phyloP scores from a whole-genome alignment of 2,797 vertebrate species.

The Megalops cyprinoides region DNA sequence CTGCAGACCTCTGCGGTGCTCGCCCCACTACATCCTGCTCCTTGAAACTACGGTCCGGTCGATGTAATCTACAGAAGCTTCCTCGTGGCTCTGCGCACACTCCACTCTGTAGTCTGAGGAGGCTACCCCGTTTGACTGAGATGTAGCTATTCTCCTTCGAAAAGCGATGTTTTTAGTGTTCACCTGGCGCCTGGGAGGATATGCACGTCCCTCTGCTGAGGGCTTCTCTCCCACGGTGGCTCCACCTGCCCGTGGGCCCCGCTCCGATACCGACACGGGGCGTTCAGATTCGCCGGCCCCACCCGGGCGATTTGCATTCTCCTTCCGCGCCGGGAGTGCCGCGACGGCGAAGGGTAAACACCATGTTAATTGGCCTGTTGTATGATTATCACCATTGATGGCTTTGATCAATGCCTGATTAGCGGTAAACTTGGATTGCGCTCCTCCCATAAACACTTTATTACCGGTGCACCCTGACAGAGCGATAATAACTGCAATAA shows the following conservation, averaged over 20 bases:
- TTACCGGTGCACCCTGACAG: neutral
- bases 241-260: neutral
- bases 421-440: slow-evolving; percentile 50
- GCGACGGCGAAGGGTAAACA: slow-evolving; percentile 43
- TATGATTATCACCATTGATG: slow-evolving; percentile 58
- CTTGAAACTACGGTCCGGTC: neutral
- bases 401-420: slow-evolving; percentile 51
- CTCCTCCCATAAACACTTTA: slow-evolving; percentile 48
- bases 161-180: neutral
- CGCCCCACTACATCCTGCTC: neutral
- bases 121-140: neutral
- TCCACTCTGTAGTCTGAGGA: neutral
- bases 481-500: slow-evolving; percentile 30
- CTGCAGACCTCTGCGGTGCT: neutral
- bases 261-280: neutral
- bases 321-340: neutral
- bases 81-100: neutral
- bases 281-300: neutral
- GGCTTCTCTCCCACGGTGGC: no score
- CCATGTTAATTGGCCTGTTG: slow-evolving; percentile 57
- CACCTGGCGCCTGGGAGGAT: no score
- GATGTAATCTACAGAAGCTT: neutral
- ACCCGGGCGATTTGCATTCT: neutral
- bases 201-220: no score
- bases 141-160: neutral